A percentile compares a stretch with the other conserved stretches of the same genome.
phyloP scores from a whole-genome alignment of 1,140 invertebrate genomes.

The Lethocerus indicus region DNA sequence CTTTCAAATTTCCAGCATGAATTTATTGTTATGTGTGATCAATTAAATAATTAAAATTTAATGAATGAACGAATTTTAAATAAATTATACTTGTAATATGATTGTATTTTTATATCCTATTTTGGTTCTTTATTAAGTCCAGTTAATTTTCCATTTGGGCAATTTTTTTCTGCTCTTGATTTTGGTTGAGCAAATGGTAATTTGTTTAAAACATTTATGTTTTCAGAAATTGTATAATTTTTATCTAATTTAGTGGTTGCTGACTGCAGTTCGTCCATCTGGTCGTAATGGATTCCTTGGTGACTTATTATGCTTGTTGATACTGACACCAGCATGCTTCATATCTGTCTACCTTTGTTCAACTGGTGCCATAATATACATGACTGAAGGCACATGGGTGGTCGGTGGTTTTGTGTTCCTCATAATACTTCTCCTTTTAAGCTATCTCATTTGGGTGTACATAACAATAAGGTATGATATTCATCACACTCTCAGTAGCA shows the following conservation, averaged over 20 bases:
- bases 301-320: slow-evolving; percentile 4
- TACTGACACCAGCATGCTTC: slow-evolving; percentile 2
- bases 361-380: background rate
- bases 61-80: too few species aligned
- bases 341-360: slow-evolving; percentile 1
- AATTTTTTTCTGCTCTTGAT: too few species aligned
- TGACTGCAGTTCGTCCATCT: background rate
- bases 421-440: slow-evolving; percentile 1
- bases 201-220: too few species aligned
- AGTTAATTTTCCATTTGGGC: too few species aligned
- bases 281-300: slow-evolving; percentile 4
- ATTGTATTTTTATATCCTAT: too few species aligned
- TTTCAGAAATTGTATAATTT: background rate
- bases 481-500: too few species aligned
- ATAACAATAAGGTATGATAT: slow-evolving; percentile 8
- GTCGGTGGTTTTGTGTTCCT: slow-evolving; percentile 4
- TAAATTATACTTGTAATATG: too few species aligned
- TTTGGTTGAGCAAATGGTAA: too few species aligned
- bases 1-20: too few species aligned
- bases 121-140: too few species aligned
- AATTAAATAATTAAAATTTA: too few species aligned
- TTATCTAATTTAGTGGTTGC: background rate
- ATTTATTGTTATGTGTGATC: too few species aligned
- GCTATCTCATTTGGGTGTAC: slow-evolving; percentile 4
- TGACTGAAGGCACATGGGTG: slow-evolving; percentile 4